Percentiles rank a stretch among this genome's conserved stretches.
phyloP scores from a whole-genome alignment of 35 echinoderm and acorn worm genomes.

The Anneissia japonica region DNA sequence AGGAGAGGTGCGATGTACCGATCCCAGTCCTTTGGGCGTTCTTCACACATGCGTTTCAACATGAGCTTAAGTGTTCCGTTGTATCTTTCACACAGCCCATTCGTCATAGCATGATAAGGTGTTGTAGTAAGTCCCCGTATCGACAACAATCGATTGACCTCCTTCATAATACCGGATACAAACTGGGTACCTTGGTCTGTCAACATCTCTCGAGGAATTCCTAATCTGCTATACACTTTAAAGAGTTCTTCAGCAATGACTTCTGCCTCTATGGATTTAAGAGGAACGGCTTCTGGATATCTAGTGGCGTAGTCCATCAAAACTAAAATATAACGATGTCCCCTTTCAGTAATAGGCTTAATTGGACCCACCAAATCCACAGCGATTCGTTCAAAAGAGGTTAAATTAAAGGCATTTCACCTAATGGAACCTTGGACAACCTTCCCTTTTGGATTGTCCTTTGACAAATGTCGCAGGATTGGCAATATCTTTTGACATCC shows the following conservation, averaged over 20 bases:
- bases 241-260: constrained; percentile 61
- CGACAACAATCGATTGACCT: constrained; percentile 45
- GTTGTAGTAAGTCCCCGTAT: constrained; percentile 41
- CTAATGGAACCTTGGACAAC: constrained; percentile 8
- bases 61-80: constrained; percentile 60
- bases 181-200: constrained; percentile 61
- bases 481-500: neutral
- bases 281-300: constrained; percentile 58
- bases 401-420: constrained; percentile 5
- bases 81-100: constrained; percentile 69
- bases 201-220: constrained; percentile 64
- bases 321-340: constrained; percentile 7
- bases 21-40: constrained; percentile 61
- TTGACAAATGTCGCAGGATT: constrained; percentile 19
- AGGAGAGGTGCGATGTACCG: constrained; percentile 44
- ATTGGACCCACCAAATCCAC: constrained; percentile 21
- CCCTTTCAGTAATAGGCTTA: neutral
- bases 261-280: constrained; percentile 38
- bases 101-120: constrained; percentile 52
- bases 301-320: constrained; percentile 55
- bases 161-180: constrained; percentile 48
- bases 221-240: constrained; percentile 49
- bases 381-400: neutral
- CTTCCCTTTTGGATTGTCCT: constrained; percentile 6
- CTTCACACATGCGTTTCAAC: constrained; percentile 31